Evolutionary conservation across 1,140 invertebrate species (phyloP), one percentile per base, ranked within the genome.

Genomic region (Arion vulgaris): DNA sequence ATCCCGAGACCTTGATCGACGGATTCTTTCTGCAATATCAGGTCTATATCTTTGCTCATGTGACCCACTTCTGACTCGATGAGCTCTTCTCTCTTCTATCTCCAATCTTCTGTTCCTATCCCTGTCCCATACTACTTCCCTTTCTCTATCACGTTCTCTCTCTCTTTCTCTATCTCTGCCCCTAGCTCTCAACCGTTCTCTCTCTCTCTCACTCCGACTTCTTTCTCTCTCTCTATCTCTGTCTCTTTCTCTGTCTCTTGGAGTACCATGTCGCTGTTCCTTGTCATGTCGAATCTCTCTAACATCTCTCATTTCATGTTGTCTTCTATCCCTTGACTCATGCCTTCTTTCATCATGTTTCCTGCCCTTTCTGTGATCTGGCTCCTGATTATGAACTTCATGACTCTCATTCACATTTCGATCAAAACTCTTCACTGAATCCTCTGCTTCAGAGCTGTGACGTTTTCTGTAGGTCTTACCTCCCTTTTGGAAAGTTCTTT

Each of bases 301-400:
- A 26, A 36, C 57, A 62, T 74, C 80, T 81, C 80, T 53, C 15
- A 36, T 45, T 36, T 74, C 80, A 19, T 69, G 80, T 19, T 79
- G 76, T 36, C 80, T 81, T 13, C 26, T n/a, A 36, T 81, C 80
- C 49, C 71, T 81, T 39, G 69, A 53, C 34, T 62, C 80, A 28
- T 81, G 80, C 49, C 69, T 23, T 36, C 80, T 81, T 34, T 81
- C 80, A 23, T 81, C 80, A 74, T 81, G 80, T n/a, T 45, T 68
- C 36, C 80, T 81, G 62, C 49, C 74, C 17, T 41, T 53, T 62
- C 80, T 51, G 49, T 81, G 80, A 7, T 81, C 80, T 28, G 71
- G 13, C n/a, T 81, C 80, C 23, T 80, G 38, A 26, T 17, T 45
- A 9, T 57, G 49, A 28, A 79, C 34, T 53, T 79, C 76, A 15